Conservation (phyloP, 2,888 invertebrate species). For the Cephus rjabovi region DNA sequence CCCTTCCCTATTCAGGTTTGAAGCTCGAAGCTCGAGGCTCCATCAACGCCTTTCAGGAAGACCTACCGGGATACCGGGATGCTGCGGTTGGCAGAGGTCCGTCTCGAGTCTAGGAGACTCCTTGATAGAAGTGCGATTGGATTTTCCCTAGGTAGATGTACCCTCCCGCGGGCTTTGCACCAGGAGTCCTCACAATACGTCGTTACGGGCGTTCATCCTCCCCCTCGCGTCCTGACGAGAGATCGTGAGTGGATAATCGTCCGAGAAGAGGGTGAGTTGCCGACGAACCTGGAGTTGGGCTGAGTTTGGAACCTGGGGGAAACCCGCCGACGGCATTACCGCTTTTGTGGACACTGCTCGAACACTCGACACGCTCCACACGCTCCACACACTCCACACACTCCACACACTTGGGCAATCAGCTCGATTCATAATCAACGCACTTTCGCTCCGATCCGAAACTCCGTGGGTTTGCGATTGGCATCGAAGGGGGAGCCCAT, state of each 20-base stretch:
- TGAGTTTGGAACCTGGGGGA: constrained; percentile 4
- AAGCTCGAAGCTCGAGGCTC: constrained; percentile 2
- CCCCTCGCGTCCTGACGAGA: constrained; percentile 21
- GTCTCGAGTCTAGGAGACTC: too few relatives aligned
- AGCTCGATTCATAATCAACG: constrained; percentile 61
- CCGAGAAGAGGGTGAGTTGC: constrained; percentile 51
- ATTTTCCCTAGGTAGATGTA: constrained; percentile 13
- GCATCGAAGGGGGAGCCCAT: not conserved
- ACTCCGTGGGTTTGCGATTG: constrained; percentile 1
- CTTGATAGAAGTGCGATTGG: not conserved
- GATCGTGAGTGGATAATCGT: constrained; percentile 63
- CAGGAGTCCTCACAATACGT: constrained; percentile 59
- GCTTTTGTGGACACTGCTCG: constrained; percentile 61
- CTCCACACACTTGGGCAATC: constrained; percentile 54
- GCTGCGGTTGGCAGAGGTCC: not conserved
- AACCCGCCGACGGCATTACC: constrained; percentile 47
- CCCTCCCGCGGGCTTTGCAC: constrained; percentile 25
- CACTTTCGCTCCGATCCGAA: constrained; percentile 20
- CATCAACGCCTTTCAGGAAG: constrained; percentile 11
- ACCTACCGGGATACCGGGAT: constrained; percentile 1
- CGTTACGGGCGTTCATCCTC: constrained; percentile 48
- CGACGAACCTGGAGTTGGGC: too few relatives aligned
- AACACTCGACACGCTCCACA: constrained; percentile 50
- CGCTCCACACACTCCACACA: constrained; percentile 52
- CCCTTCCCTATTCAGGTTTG: not conserved